These are phyloP conservation scores for Anguilla rostrata DNA, from an alignment of 2,113 vertebrate genomes.

Conservation along the genomic window DNA sequence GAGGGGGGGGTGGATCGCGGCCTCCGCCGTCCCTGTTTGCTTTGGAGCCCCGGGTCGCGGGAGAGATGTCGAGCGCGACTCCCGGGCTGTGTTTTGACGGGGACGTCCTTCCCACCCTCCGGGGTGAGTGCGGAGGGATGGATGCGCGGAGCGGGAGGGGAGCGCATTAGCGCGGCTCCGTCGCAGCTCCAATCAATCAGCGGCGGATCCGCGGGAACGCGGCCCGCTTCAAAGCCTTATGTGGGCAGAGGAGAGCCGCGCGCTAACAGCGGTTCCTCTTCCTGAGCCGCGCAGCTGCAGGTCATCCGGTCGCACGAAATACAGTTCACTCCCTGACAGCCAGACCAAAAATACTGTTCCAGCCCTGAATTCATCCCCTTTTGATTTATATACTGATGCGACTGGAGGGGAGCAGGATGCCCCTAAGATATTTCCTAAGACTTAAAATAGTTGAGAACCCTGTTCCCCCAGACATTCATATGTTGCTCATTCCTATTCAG, in stretches of 20 bases:
- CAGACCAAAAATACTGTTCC: background rate
- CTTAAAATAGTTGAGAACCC: background rate
- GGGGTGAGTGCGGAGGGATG: constrained; percentile 23
- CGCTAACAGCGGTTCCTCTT: background rate
- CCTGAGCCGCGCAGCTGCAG: background rate
- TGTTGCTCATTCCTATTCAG: background rate
- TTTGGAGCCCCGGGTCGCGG: constrained; percentile 18
- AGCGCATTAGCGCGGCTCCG: constrained; percentile 23
- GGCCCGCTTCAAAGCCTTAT: constrained; percentile 9
- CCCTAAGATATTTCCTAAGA: constrained; percentile 16
- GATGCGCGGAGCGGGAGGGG: constrained; percentile 18
- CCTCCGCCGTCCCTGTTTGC: constrained; percentile 21
- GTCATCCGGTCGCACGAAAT: background rate
- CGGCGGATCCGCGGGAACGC: background rate
- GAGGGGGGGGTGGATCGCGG: background rate
- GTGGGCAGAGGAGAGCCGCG: background rate
- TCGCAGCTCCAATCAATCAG: constrained; percentile 22
- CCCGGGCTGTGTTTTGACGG: constrained; percentile 34
- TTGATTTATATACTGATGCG: background rate
- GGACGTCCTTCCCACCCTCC: constrained; percentile 11
- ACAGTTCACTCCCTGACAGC: background rate
- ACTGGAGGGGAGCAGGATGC: background rate
- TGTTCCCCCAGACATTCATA: background rate
- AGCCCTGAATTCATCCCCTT: background rate
- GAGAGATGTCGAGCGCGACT: constrained; percentile 20